Conservation (phyloP, 2,888 invertebrate genomes). For the Tholera decimalis region DNA sequence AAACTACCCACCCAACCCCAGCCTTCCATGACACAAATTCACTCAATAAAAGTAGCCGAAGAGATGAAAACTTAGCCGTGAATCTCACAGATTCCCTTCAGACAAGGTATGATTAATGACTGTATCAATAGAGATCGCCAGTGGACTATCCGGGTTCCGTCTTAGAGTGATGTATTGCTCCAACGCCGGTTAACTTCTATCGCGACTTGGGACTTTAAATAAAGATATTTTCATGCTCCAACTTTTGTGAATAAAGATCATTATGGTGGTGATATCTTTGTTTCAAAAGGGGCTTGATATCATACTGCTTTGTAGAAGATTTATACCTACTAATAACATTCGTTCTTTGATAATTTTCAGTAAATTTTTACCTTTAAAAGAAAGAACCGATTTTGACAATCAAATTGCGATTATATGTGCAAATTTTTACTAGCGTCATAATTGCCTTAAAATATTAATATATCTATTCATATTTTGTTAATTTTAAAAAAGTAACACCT, state of each 20-base stretch:
- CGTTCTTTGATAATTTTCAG: background rate
- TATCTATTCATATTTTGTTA: too few relatives aligned
- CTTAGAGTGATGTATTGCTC: constrained; percentile 73
- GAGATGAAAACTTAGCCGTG: constrained; percentile 53
- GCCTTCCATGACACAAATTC: constrained; percentile 47
- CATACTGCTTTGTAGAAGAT: background rate
- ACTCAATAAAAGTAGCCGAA: constrained; percentile 56
- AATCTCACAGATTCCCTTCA: constrained; percentile 58
- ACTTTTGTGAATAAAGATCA: constrained; percentile 28
- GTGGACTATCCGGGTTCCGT: constrained; percentile 67
- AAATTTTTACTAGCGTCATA: too few relatives aligned
- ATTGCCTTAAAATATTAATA: too few relatives aligned
- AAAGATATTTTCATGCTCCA: constrained; percentile 42
- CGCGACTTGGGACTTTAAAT: constrained; percentile 57
- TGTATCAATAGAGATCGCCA: constrained; percentile 76
- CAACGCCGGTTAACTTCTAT: constrained; percentile 51
- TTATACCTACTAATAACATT: background rate
- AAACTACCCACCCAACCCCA: constrained; percentile 11
- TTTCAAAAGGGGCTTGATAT: background rate
- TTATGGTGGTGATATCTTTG: background rate
- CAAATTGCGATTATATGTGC: too few relatives aligned
- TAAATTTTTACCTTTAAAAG: too few relatives aligned
- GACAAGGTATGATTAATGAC: constrained; percentile 80
- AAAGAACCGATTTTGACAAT: too few relatives aligned
- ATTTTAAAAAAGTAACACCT: too few relatives aligned